Conservation (phyloP, 2,113 vertebrate genomes). For the Prietella phreatophila region DNA sequence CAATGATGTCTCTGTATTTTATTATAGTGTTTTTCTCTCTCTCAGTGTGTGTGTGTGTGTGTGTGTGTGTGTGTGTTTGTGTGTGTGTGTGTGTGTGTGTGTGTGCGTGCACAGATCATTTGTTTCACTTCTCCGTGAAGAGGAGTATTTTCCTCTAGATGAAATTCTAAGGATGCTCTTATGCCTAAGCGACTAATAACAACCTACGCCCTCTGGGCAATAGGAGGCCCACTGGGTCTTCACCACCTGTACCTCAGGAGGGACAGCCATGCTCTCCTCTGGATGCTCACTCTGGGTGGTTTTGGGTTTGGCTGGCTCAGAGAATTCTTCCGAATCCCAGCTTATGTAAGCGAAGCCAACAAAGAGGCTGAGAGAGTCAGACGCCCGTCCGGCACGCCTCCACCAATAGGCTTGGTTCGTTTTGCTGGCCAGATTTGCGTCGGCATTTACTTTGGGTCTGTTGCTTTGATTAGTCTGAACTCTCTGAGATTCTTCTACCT, state of each 20-base stretch:
- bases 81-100: too few relatives aligned
- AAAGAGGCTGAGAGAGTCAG: constrained; percentile 47
- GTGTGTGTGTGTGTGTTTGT: not conserved
- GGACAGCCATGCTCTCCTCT: constrained; percentile 86
- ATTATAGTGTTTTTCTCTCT: not conserved
- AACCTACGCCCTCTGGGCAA: constrained; percentile 82
- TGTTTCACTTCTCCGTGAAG: not conserved
- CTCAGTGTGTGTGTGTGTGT: too few relatives aligned
- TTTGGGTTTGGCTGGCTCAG: constrained; percentile 84
- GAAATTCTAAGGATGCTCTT: constrained; percentile 33
- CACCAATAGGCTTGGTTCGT: constrained; percentile 69
- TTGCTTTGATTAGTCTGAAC: constrained; percentile 79
- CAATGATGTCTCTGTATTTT: not conserved
- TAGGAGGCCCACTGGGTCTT: constrained; percentile 82
- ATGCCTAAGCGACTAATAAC: constrained; percentile 81
- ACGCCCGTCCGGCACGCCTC: constrained; percentile 23
- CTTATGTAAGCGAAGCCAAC: constrained; percentile 80
- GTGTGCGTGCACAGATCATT: not conserved
- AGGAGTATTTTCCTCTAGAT: not conserved
- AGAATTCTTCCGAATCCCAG: constrained; percentile 81
- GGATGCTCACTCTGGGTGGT: constrained; percentile 86
- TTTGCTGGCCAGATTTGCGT: constrained; percentile 79
- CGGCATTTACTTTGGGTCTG: constrained; percentile 82
- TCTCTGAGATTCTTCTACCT: constrained; percentile 78
- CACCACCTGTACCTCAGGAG: constrained; percentile 88